Conservation (phyloP, 2,797 vertebrate species). For the Eleutherodactylus coqui region DNA sequence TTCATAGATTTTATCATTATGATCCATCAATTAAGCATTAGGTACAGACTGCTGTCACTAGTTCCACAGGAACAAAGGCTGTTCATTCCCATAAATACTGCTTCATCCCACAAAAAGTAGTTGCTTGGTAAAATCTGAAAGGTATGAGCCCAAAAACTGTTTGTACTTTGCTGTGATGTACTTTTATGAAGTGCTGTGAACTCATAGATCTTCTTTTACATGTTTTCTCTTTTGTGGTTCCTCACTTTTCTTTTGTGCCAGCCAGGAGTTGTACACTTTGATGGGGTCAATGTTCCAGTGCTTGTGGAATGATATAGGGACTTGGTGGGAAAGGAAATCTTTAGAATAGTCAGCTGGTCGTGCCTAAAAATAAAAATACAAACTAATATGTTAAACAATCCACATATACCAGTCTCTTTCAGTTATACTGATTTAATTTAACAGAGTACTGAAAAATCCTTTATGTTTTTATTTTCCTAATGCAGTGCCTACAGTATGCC, state of each 20-base stretch:
- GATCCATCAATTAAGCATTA: too few species aligned
- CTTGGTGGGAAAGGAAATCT: conserved; percentile 90
- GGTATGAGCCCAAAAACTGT: neutral
- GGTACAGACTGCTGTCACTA: neutral
- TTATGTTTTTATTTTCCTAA: too few species aligned
- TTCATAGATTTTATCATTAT: neutral
- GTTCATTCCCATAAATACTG: neutral
- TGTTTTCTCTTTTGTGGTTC: conserved; percentile 65
- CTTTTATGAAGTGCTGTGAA: neutral
- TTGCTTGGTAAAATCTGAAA: neutral
- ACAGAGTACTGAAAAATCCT: neutral
- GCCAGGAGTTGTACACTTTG: conserved; percentile 89
- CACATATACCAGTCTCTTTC: neutral
- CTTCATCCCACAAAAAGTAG: conserved; percentile 4
- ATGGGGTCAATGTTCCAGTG: conserved; percentile 96
- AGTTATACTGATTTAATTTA: neutral
- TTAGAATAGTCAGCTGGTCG: conserved; percentile 91
- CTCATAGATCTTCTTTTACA: conserved; percentile 86
- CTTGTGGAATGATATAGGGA: conserved; percentile 96
- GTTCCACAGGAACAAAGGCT: neutral
- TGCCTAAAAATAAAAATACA: conserved; percentile 76
- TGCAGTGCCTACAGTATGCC: neutral
- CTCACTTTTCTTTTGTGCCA: conserved; percentile 75
- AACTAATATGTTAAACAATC: neutral
- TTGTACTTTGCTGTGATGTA: neutral